Percentiles rank a stretch among this genome's conserved stretches.
phyloP scores from a whole-genome alignment of 2,888 invertebrate genomes.

The Spodoptera exigua region DNA sequence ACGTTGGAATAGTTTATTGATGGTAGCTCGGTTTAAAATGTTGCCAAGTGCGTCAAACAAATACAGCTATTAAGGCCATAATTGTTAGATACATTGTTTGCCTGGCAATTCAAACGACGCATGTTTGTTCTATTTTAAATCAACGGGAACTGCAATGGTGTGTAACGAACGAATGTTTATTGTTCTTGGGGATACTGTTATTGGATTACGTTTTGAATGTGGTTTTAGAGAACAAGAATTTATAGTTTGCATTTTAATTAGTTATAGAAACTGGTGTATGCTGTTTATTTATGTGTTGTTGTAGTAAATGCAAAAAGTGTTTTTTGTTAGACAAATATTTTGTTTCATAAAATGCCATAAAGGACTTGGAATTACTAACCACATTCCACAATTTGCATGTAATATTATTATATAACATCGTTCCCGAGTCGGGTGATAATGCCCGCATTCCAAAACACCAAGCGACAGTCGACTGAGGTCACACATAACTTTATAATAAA shows the following conservation, averaged over 20 bases:
- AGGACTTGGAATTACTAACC: too few relatives aligned
- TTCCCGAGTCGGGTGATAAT: constrained; percentile 14
- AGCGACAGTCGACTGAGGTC: background rate
- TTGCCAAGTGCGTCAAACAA: constrained; percentile 26
- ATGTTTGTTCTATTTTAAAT: constrained; percentile 31
- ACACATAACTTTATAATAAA: background rate
- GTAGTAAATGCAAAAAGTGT: too few relatives aligned
- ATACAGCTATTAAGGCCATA: constrained; percentile 32
- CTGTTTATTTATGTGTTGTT: too few relatives aligned
- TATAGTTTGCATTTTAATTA: background rate
- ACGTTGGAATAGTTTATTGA: constrained; percentile 35
- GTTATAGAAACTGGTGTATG: too few relatives aligned
- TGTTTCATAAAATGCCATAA: too few relatives aligned
- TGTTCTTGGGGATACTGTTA: constrained; percentile 14
- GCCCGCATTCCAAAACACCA: constrained; percentile 27
- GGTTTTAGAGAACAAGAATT: constrained; percentile 14
- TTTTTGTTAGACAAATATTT: too few relatives aligned
- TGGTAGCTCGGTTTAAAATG: constrained; percentile 30
- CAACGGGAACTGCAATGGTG: constrained; percentile 36
- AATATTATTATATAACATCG: background rate
- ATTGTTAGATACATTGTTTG: constrained; percentile 31
- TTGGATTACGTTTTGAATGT: constrained; percentile 21
- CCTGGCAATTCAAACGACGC: constrained; percentile 20
- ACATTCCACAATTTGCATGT: background rate
- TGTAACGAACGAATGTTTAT: constrained; percentile 30